Evolutionary conservation across 2,113 vertebrate species (phyloP).

Genomic region (Platycercus adscitus): DNA sequence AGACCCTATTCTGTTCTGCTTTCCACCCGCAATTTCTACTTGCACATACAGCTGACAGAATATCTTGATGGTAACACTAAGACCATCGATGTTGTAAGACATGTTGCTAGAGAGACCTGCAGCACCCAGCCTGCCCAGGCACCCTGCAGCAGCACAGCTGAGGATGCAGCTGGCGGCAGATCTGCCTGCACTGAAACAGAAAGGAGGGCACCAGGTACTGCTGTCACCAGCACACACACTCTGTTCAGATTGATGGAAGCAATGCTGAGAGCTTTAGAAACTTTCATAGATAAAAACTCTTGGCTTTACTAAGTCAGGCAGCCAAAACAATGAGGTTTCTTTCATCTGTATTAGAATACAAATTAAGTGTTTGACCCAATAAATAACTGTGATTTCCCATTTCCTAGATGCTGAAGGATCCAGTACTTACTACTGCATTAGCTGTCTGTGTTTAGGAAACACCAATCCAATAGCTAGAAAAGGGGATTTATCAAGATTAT

Average conservation of each 20-base stretch:
- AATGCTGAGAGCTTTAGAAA: background rate
- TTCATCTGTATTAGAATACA: conserved; percentile 18
- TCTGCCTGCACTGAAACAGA: background rate
- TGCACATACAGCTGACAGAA: background rate
- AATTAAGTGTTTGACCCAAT: background rate
- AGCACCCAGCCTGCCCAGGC: background rate
- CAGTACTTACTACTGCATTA: background rate
- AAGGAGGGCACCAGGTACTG: background rate
- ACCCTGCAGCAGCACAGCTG: background rate
- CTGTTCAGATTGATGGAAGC: background rate
- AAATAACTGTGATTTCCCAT: background rate
- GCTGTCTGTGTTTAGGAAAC: background rate
- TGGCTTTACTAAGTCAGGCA: background rate
- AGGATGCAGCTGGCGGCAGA: background rate
- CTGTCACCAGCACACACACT: accelerated
- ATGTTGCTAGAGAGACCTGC: background rate
- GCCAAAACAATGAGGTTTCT: background rate
- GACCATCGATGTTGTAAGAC: background rate
- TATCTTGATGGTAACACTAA: background rate
- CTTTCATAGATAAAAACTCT: background rate
- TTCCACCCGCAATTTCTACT: background rate
- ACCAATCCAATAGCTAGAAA: background rate
- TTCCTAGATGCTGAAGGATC: background rate
- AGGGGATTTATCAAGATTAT: background rate
- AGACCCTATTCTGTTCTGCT: background rate